Conservation (phyloP, 2,797 vertebrate species). For the Corythornis leucogaster region DNA sequence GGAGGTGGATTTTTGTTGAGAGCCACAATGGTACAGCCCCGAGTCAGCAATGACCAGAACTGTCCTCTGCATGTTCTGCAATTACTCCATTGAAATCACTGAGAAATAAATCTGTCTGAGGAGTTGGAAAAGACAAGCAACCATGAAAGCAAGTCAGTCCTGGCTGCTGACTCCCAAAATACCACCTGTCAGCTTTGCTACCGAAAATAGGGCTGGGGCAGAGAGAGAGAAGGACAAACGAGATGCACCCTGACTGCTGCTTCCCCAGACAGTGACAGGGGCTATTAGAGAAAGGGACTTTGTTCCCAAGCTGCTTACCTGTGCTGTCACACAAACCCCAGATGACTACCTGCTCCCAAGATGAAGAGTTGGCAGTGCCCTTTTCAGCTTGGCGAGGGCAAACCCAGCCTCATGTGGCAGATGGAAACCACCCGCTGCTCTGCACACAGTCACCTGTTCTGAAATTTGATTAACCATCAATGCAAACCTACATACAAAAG, state of each 20-base stretch:
- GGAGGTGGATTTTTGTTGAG: background rate
- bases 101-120: background rate
- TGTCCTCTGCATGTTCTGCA: background rate
- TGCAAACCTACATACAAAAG: slow-evolving; percentile 3
- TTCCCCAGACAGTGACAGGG: background rate
- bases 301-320: background rate
- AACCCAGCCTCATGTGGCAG: background rate
- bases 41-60: background rate
- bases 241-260: background rate
- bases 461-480: slow-evolving; percentile 28
- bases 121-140: background rate
- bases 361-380: background rate
- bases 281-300: background rate
- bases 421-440: background rate
- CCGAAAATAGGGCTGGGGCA: background rate
- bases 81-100: background rate
- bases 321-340: background rate
- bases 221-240: background rate
- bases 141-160: background rate
- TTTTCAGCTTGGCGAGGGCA: background rate
- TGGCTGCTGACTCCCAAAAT: background rate
- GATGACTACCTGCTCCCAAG: background rate
- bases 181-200: background rate
- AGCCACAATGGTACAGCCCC: background rate
- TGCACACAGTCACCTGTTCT: background rate